Base-by-base conservation (phyloP, 2,797 vertebrate species). In the Poeciliopsis turneri region DNA sequence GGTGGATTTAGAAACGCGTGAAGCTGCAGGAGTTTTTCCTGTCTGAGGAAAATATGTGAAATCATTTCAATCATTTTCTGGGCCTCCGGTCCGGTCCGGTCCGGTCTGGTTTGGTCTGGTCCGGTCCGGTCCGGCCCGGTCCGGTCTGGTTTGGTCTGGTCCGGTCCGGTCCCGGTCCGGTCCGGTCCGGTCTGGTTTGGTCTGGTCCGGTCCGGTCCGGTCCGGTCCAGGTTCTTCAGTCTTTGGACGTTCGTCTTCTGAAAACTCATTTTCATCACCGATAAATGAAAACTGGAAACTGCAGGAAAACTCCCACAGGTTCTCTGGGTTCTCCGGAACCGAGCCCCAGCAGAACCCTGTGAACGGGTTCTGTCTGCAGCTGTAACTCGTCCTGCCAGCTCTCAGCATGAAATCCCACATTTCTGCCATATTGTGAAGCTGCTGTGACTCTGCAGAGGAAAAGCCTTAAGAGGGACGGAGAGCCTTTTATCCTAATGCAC, bases 401-500 rank as follows among this genome's bases (percentile, higher is more conserved):
- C 30, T 64, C 30, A 10, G 36, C 18, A 23, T 20, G 8, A 39
- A 39, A 61, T 13, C 15, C 20, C 11, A 61, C 15, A 33, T 61
- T 16, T 66, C 15, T 20, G 30, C 39, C 61, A 66, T 39, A 23
- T 66, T 11, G 33, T 23, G 36, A 66, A 39, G 8, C 15, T 18
- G 59, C 83, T 2, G 49, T 9, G 49, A 51, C 49, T 49, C 49
- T 53, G 51, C 33, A n/a, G 55, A 7, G 23, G 51, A 23, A 23
- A 53, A 20, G 8, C 51, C 51, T 53, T 3, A 71, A 75, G 71
- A 20, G 45, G 79, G 45, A 36, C 28, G 72, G 79, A 82, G 82
- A 80, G 83, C 57, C 86, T 89, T 90, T 92, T 83, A 82, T 83
- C 73, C 86, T 92, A 89, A 91, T 90, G 87, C 82, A 84, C 83